phyloP scores from a whole-genome alignment of 2,113 vertebrate species.

The Sigmodon hispidus region DNA sequence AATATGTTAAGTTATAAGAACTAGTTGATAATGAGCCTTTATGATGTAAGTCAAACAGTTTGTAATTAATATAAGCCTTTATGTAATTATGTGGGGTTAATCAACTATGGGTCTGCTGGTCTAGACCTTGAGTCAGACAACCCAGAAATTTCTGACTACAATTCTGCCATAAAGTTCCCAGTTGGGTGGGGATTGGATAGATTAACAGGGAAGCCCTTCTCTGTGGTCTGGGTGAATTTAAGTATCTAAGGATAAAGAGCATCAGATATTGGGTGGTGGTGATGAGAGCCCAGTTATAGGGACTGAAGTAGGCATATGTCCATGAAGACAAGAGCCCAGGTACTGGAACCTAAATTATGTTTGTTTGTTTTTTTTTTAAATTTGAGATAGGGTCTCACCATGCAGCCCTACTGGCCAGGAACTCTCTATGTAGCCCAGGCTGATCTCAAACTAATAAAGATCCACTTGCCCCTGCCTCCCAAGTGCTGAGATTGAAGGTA shows the following conservation, averaged over 20 bases:
- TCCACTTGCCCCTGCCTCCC: background rate
- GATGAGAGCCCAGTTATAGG: background rate
- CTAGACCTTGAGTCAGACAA: too few species aligned
- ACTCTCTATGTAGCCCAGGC: background rate
- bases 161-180: slow-evolving; percentile 14
- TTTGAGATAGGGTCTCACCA: background rate
- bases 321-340: background rate
- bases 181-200: background rate
- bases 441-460: background rate
- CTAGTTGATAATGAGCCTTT: too few species aligned
- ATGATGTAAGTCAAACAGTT: too few species aligned
- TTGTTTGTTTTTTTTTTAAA: background rate
- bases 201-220: background rate
- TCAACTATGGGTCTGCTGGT: too few species aligned
- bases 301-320: background rate
- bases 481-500: background rate
- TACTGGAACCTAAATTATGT: background rate
- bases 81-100: too few species aligned
- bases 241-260: background rate
- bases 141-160: too few species aligned
- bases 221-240: slow-evolving; percentile 7
- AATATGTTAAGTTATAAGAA: too few species aligned
- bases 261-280: background rate
- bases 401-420: background rate
- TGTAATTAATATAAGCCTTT: too few species aligned